Evolutionary conservation across 2,888 invertebrate species (phyloP), one percentile per base, ranked within the genome.

Genomic region (Diaphora mendica): DNA sequence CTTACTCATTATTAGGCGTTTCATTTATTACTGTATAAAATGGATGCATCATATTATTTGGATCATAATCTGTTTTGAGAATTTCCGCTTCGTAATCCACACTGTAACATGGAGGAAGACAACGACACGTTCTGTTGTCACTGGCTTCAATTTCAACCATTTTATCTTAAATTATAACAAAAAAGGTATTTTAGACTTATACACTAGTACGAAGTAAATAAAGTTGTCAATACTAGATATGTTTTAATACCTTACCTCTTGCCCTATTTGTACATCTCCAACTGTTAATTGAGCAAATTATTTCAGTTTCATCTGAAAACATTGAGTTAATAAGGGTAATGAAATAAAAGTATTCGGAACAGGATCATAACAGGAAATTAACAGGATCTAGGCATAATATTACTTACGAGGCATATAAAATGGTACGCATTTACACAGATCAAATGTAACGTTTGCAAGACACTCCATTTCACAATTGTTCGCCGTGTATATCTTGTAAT

Each of bases 1-100:
- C 42, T 75, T 75, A 82, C 79, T 71, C 65, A 11, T 72, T 26
- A 0, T 8, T 35, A 23, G 0, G 8, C 26, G 15, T 2, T 33
- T 0, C 0, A 15, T 75, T 65, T 0, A 0, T 0, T 59, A 59
- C 4, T 33, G 66, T 23, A 2, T 0, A 5, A 0, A 35, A 17
- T 0, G 1, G 30, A 51, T 75, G 64, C 0, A 77, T 20, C 2
- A 77, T 64, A 64, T n/a, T 30, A 11, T 73, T 75, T 0, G 78
- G 11, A 30, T 96, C 94, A 77, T 95, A 97, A 68, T 96, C 94
- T 0, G 97, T 96, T 83, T 97, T 97, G 0, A 97, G 96, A 13
- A 96, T 96, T 88, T 97, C 97, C 0, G 97, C 96, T 77, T 97
- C 96, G 82, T 97, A 97, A 0, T 95, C 93, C n/a, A 97, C 91